Conservation (phyloP, 1,140 invertebrate species). For the Zaprionus inermis region DNA sequence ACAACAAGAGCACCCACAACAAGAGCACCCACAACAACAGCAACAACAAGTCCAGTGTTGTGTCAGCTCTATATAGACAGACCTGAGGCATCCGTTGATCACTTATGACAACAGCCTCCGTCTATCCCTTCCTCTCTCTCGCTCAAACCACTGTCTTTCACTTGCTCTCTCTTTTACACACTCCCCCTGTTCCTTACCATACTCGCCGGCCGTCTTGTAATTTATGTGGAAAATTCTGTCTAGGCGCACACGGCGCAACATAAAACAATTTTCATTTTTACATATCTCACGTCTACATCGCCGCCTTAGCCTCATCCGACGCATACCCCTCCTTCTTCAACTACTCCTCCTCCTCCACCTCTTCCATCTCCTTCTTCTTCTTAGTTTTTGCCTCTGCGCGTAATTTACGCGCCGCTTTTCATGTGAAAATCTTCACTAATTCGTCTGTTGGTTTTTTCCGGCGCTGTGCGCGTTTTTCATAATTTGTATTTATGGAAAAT, state of each 20-base stretch:
- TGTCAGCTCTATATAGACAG: conserved; percentile 30
- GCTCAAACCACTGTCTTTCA: neutral
- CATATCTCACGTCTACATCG: conserved; percentile 22
- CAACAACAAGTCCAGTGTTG: conserved; percentile 18
- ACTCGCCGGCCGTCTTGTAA: conserved; percentile 52
- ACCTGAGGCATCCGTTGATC: conserved; percentile 71
- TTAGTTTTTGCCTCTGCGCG: conserved; percentile 51
- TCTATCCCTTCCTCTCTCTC: neutral
- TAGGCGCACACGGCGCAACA: conserved; percentile 53
- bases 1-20: conserved; percentile 14
- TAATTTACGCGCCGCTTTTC: conserved; percentile 79
- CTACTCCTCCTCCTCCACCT: neutral
- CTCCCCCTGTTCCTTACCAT: neutral
- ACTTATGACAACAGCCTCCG: conserved; percentile 73
- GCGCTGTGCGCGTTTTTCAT: conserved; percentile 57
- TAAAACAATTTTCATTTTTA: conserved; percentile 76
- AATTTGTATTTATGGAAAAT: conserved; percentile 82
- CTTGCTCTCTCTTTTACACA: neutral
- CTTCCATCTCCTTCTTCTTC: neutral
- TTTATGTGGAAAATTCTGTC: conserved; percentile 77
- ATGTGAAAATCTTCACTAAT: conserved; percentile 81
- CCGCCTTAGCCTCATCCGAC: conserved; percentile 10
- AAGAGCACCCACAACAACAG: conserved; percentile 4
- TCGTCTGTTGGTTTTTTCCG: conserved; percentile 64
- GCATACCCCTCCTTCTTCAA: no score